A percentile compares a stretch with the other conserved stretches of the same genome.
phyloP scores from a whole-genome alignment of 2,113 vertebrate species.

The Girardinichthys multiradiatus region DNA sequence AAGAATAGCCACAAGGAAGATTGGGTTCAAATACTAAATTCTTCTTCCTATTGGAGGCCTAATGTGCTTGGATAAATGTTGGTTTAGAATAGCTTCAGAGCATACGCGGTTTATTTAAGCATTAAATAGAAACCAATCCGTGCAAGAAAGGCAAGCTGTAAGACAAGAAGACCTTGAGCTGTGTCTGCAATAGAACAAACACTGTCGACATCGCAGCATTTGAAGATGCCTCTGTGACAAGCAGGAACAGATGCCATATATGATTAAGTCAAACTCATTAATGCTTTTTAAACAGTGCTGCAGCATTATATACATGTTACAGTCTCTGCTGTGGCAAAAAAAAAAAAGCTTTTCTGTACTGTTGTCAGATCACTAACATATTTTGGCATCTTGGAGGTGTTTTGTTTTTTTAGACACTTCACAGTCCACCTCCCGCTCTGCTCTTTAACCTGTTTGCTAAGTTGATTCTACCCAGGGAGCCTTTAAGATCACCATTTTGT shows the following conservation, averaged over 20 bases:
- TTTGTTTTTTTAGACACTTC: background rate
- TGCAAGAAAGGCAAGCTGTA: constrained; percentile 17
- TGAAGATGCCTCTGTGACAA: constrained; percentile 14
- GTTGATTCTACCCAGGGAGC: constrained; percentile 12
- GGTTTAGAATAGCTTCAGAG: constrained; percentile 25
- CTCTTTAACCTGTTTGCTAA: constrained; percentile 26
- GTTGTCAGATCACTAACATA: background rate
- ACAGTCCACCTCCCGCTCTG: background rate
- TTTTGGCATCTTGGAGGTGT: background rate
- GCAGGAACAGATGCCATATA: background rate
- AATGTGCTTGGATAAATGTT: constrained; percentile 25
- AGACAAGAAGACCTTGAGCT: constrained; percentile 37
- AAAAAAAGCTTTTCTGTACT: background rate
- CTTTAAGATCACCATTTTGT: constrained; percentile 35
- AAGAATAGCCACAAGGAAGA: constrained; percentile 46
- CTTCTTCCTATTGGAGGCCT: constrained; percentile 11
- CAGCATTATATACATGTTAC: background rate
- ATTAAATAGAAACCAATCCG: constrained; percentile 12
- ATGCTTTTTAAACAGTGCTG: constrained; percentile 7
- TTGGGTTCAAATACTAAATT: constrained; percentile 37
- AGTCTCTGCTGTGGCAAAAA: background rate
- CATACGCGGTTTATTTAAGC: constrained; percentile 17
- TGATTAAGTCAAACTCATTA: constrained; percentile 18
- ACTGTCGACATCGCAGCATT: constrained; percentile 7
- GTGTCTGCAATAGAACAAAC: background rate